A percentile compares a stretch with the other conserved stretches of the same genome.
phyloP scores from a whole-genome alignment of 2,797 vertebrate genomes.

The Pagetopsis macropterus region DNA sequence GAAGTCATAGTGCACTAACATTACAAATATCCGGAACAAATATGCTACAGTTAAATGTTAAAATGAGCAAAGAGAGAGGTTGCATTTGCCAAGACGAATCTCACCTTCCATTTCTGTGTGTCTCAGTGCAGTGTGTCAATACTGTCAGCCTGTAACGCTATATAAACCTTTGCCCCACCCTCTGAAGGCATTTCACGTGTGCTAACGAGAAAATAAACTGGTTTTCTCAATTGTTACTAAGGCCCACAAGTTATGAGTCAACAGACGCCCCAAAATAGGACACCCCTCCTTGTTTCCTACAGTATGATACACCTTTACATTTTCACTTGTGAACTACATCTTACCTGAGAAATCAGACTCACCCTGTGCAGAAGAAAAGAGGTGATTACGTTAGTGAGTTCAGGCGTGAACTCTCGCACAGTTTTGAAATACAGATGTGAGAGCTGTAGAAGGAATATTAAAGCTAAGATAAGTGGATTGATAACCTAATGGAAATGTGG shows the following conservation, averaged over 20 bases:
- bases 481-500: not conserved
- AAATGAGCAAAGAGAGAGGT: not conserved
- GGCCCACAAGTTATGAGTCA: not conserved
- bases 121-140: slow-evolving; percentile 1
- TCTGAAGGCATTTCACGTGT: not conserved
- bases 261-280: accelerated
- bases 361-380: not conserved
- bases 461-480: not conserved
- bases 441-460: not conserved
- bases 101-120: slow-evolving; percentile 77
- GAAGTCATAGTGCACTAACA: not conserved
- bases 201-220: not conserved
- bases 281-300: not conserved
- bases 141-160: slow-evolving; percentile 19
- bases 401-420: slow-evolving; percentile 2
- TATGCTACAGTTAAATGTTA: not conserved
- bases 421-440: not conserved
- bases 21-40: not conserved
- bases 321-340: not conserved
- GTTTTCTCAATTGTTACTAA: slow-evolving; percentile 29
- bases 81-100: slow-evolving; percentile 12
- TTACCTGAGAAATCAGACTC: slow-evolving; percentile 29
- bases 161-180: slow-evolving; percentile 65
- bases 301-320: too few relatives aligned
- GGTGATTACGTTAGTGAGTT: not conserved